A percentile compares a stretch with the other conserved stretches of the same genome.
phyloP scores from a whole-genome alignment of 2,113 vertebrate species.

The Dicrurus megarhynchus region DNA sequence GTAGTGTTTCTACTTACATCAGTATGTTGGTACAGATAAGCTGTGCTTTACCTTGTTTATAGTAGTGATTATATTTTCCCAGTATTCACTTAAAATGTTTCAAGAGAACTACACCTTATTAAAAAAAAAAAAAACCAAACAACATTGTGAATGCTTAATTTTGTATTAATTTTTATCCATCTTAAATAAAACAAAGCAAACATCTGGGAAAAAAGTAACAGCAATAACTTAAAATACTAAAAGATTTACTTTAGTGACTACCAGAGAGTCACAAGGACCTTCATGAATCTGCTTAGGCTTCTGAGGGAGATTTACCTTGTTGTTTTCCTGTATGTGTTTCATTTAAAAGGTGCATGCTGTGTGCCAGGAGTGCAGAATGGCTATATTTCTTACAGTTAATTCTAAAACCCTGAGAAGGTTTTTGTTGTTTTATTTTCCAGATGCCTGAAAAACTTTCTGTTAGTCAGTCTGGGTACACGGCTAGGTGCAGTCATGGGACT shows the following conservation, averaged over 20 bases:
- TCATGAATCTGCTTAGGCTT: not conserved
- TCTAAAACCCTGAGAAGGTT: not conserved
- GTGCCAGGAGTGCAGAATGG: not conserved
- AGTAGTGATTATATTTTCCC: not conserved
- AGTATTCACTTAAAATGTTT: not conserved
- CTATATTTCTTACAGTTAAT: not conserved
- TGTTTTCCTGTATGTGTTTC: not conserved
- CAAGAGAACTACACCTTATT: not conserved
- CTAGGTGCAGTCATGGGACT: not conserved
- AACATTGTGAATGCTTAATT: not conserved
- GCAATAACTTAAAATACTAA: not conserved
- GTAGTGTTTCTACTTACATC: not conserved
- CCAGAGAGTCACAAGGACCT: not conserved
- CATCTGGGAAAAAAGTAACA: not conserved
- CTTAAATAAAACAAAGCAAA: not conserved
- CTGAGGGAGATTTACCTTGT: not conserved
- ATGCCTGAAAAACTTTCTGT: not conserved
- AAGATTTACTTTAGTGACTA: not conserved
- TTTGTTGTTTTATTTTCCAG: not conserved
- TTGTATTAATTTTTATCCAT: not conserved
- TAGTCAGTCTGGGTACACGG: not conserved
- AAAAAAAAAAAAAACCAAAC: not conserved
- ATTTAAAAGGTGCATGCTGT: not conserved
- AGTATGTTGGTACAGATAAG: not conserved
- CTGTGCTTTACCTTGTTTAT: not conserved